Base-by-base conservation (phyloP, 2,113 vertebrate genomes). In the Rousettus leschenaultii region DNA sequence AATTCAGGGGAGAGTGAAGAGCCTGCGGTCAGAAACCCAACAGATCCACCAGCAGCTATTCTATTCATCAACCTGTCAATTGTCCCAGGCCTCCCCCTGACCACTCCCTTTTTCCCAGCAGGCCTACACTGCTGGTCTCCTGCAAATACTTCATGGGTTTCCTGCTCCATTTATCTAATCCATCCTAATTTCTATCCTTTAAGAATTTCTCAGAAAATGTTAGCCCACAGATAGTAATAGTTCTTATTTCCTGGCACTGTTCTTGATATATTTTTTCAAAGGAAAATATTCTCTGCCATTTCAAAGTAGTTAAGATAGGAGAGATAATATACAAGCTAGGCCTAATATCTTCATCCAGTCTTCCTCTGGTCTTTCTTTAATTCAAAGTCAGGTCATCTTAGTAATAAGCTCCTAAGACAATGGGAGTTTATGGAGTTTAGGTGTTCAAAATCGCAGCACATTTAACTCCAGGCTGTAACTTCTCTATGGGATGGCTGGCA, bases 161-260 rank as follows among this genome's bases (percentile, higher is more conserved):
- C 70, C 43, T 48, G 33, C 38, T 79, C 24, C 57, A 68, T 87
- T 96, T 92, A 28, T 96, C 61, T 84, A 10, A 90, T 80, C 38
- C n/a, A 85, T 79, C 96, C 89, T 97, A 86, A 85, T 97, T 97
- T 92, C 43, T 83, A 71, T 88, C 6, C 21, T 90, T 45, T 79
- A 91, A 22, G 51, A 96, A 95, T 90, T 30, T 84, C 35, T 87
- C 24, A 78, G 86, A 83, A 68, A 70, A 4, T 24, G 7, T 73
- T 83, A 45, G 14, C 61, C 9, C 79, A 48, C 33, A 51, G 24
- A 21, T 63, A 19, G 38, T 83, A 78, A 86, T 86, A 48, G 30
- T 86, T 96, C 57, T 79, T 78, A 45, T 59, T 95, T 95, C 89
- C 66, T 94, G 79, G 70, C 91, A 83, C 61, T 24, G 5, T 66